Percentiles rank a stretch among this genome's conserved stretches.
These are phyloP conservation scores for Pygmarrhopalites habei DNA, from an alignment of 1,140 invertebrate genomes.

Conservation along the genomic window DNA sequence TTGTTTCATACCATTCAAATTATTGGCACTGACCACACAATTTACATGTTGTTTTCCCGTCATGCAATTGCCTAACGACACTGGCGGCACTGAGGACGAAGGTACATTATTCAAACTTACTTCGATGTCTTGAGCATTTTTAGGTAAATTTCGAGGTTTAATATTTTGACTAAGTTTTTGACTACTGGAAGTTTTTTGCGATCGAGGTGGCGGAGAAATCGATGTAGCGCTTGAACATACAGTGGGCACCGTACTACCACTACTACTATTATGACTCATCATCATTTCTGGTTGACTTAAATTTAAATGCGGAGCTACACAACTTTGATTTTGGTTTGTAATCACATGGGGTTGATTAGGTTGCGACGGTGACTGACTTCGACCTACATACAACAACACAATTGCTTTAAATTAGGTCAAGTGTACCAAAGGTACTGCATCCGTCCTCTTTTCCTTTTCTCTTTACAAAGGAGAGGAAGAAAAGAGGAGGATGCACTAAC, in stretches of 20 bases:
- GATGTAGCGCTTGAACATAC: constrained; percentile 13
- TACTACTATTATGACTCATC: not conserved
- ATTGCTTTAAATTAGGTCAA: no score
- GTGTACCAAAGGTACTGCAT: no score
- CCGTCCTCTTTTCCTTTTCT: no score
- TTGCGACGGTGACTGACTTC: no score
- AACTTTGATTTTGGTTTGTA: not conserved
- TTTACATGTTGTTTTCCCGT: not conserved
- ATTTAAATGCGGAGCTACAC: not conserved
- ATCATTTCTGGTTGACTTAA: not conserved
- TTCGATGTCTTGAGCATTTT: constrained; percentile 10
- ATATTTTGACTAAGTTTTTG: constrained; percentile 16
- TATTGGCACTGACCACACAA: not conserved
- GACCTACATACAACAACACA: no score
- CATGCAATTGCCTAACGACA: not conserved
- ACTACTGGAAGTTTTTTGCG: constrained; percentile 3
- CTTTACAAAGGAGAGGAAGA: not conserved
- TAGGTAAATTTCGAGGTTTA: not conserved
- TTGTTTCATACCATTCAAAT: constrained; percentile 6
- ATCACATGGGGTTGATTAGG: not conserved
- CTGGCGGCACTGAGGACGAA: not conserved
- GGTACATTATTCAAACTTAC: not conserved
- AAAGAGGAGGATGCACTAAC: no score
- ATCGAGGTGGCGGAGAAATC: constrained; percentile 5
- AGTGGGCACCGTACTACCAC: not conserved